These are phyloP conservation scores for Lepisosteus osseus DNA, from an alignment of 2,113 vertebrate genomes.

Conservation along the genomic window DNA sequence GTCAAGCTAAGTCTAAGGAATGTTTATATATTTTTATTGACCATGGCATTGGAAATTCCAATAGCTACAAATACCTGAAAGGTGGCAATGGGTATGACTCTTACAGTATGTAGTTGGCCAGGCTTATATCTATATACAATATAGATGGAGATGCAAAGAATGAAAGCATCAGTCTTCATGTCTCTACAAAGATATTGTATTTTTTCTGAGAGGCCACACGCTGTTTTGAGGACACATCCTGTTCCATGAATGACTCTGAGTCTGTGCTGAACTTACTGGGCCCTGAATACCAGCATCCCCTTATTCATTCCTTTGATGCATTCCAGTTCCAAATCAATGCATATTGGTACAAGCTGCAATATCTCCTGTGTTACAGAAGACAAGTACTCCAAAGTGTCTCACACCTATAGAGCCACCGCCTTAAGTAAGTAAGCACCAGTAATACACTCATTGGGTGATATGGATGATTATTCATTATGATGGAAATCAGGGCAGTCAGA, in stretches of 20 bases:
- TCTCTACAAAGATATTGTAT: conserved; percentile 18
- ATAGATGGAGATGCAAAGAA: conserved; percentile 17
- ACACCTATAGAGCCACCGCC: conserved; percentile 9
- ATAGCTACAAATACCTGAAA: conserved; percentile 16
- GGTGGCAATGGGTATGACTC: conserved; percentile 28
- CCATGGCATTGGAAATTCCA: conserved; percentile 20
- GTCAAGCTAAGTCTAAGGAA: conserved; percentile 20
- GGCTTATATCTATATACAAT: conserved; percentile 21
- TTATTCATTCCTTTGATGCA: conserved; percentile 19
- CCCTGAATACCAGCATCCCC: conserved; percentile 17
- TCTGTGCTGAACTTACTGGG: conserved; percentile 16
- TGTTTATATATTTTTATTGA: conserved; percentile 27
- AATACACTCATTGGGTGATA: conserved; percentile 16
- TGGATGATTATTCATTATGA: conserved; percentile 9
- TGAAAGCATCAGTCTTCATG: conserved; percentile 15
- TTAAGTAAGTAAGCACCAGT: conserved; percentile 15
- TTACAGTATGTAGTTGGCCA: conserved; percentile 17
- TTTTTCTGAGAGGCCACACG: conserved; percentile 14
- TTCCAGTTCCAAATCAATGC: conserved; percentile 10
- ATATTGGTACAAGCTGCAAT: conserved; percentile 18
- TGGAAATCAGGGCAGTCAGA: conserved; percentile 17
- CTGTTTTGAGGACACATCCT: not conserved
- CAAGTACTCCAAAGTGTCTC: conserved; percentile 15
- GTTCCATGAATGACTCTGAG: conserved; percentile 18
- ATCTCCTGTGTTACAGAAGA: conserved; percentile 14